Percentiles rank a stretch among this genome's conserved stretches.
phyloP scores from a whole-genome alignment of 2,888 invertebrate species.

The Drosophila demipolita region DNA sequence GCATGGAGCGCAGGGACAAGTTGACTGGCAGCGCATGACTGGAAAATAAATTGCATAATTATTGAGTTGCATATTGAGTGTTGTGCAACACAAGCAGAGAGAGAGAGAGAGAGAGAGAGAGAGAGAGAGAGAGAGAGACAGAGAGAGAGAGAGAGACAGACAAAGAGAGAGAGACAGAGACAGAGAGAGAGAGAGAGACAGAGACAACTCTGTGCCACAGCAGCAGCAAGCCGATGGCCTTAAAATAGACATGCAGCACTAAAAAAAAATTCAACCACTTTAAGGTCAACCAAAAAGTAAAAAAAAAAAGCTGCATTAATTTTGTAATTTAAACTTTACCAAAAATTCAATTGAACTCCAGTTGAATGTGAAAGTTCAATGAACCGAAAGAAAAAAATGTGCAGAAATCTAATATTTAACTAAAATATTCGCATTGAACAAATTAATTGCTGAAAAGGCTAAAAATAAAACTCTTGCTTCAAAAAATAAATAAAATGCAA shows the following conservation, averaged over 20 bases:
- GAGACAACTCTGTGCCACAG: not conserved
- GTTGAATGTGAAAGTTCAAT: not conserved
- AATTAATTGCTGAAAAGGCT: not conserved
- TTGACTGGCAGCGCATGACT: slow-evolving; percentile 83
- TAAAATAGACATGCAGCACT: not conserved
- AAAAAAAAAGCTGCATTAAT: not conserved
- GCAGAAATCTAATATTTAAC: not conserved
- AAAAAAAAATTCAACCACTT: not conserved
- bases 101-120: not conserved
- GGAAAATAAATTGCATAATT: slow-evolving; percentile 16
- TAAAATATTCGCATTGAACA: not conserved
- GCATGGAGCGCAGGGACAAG: slow-evolving; percentile 81
- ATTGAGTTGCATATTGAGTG: slow-evolving; percentile 1
- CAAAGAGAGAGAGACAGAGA: not conserved
- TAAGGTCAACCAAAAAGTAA: too few species aligned
- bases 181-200: not conserved
- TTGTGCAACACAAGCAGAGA: not conserved
- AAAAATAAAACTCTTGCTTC: not conserved
- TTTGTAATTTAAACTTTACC: not conserved
- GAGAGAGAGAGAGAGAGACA: not conserved
- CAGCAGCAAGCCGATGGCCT: not conserved
- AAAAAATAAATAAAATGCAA: not conserved
- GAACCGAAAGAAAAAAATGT: not conserved
- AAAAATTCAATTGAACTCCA: not conserved
- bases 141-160: not conserved